Evolutionary conservation across 64 coral and sea anemone species (phyloP), one percentile per base, ranked within the genome.

Genomic region (Montipora cactus): DNA sequence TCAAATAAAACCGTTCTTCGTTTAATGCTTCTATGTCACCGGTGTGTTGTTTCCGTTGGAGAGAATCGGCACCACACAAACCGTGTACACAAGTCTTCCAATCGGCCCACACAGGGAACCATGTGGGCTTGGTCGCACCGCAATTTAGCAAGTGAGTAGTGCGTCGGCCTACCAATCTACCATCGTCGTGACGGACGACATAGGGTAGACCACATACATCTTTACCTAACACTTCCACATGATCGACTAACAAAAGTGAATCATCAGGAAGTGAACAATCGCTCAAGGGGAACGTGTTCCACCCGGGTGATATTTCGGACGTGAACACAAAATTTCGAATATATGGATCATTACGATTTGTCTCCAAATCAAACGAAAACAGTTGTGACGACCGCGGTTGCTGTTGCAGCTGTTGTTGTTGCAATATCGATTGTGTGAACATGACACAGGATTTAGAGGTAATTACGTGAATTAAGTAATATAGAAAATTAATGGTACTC

Each of bases 1-100:
- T 79, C 49, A 53, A 19, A 20, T n/a, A 79, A 20, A 79, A 79
- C 8, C 77, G 12, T 79, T 79, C 77, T 9, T 79, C 77, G 47
- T 79, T 79, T 48, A 79, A 14, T 25, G 74, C 74, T 45, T 76
- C 74, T 37, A 46, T 12, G 2, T 44, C 23, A 46, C 74, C 37
- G 23, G 10, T 44, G 1, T 37, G 4, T 76, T 6, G 10, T 1
- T 14, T 76, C 2, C 74, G 74, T 4, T 76, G 7, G 23, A 76
- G 8, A 10, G 8, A 8, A 8, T 44, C 25, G 4, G 13, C 23
- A 3, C 74, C 74, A 12, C 74, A 76, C 25, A 76, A 10, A 46
- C 74, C 74, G 12, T 76, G 23, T 6, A 76, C 74, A 37, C 10
- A 23, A 3, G 37, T 25, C 5, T 7, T 5, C 69, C 69, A 72